These are phyloP conservation scores for Pseudolycoriella hygida DNA, from an alignment of 2,888 invertebrate species.

Conservation along the genomic window DNA sequence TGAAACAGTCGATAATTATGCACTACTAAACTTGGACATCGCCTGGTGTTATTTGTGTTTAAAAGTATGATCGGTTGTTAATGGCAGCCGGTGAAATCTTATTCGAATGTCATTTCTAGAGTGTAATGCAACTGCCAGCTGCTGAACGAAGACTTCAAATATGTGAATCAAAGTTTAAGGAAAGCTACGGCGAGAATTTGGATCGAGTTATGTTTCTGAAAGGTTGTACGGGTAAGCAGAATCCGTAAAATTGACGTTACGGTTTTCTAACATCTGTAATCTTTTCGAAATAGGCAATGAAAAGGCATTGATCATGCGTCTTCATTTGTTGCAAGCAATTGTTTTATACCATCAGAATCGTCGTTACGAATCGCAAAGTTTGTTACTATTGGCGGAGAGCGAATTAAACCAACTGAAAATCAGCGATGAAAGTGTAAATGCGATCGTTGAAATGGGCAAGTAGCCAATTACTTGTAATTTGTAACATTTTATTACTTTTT, in stretches of 20 bases:
- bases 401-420: constrained; percentile 47
- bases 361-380: constrained; percentile 37
- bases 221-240: constrained; percentile 34
- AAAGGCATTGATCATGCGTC: constrained; percentile 53
- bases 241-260: constrained; percentile 1
- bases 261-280: too few relatives aligned
- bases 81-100: background rate
- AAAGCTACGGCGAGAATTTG: constrained; percentile 46
- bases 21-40: constrained; percentile 64
- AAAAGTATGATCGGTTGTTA: too few relatives aligned
- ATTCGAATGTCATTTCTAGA: constrained; percentile 24
- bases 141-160: constrained; percentile 45
- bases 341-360: constrained; percentile 61
- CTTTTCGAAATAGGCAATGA: constrained; percentile 33
- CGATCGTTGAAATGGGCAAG: constrained; percentile 38
- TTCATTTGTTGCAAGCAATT: constrained; percentile 65
- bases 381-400: constrained; percentile 41
- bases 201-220: constrained; percentile 40
- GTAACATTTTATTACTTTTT: too few relatives aligned
- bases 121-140: constrained; percentile 52
- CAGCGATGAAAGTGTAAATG: constrained; percentile 32
- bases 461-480: background rate
- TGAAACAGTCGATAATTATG: constrained; percentile 63
- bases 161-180: constrained; percentile 47
- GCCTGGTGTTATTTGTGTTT: constrained; percentile 79